A percentile compares a stretch with the other conserved stretches of the same genome.
Conservation (phyloP, 1,140 invertebrate genomes). For the Trachelipus rathkii region DNA sequence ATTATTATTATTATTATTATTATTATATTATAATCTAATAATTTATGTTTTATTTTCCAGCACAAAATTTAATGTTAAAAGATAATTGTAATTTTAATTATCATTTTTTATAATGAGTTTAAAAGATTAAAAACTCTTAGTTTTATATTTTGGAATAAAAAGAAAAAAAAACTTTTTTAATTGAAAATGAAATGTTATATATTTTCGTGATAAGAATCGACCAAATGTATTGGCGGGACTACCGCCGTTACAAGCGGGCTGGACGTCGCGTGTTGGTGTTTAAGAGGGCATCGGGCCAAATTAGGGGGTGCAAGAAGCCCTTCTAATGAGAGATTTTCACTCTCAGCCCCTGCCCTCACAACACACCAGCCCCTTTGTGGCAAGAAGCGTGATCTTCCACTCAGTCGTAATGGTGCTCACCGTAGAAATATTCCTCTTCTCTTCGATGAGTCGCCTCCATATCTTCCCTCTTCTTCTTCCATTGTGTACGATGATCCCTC, state of each 20-base stretch:
- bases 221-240: constrained; percentile 2
- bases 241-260: constrained; percentile 13
- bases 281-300: constrained; percentile 35
- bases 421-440: constrained; percentile 13
- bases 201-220: not conserved
- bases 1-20: too few species aligned
- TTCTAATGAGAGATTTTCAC: constrained; percentile 23
- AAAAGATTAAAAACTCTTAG: too few species aligned
- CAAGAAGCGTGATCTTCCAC: constrained; percentile 7
- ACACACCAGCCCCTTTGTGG: constrained; percentile 10
- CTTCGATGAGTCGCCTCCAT: constrained; percentile 18
- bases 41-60: too few species aligned
- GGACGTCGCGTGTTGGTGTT: constrained; percentile 44
- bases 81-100: too few species aligned
- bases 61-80: too few species aligned
- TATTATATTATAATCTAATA: too few species aligned
- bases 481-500: not conserved
- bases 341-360: constrained; percentile 17
- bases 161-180: too few species aligned
- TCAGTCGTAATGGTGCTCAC: constrained; percentile 17
- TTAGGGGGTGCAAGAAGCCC: constrained; percentile 24
- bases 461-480: constrained; percentile 20
- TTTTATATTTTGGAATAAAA: too few species aligned
- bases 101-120: too few species aligned
- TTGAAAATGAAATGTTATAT: not conserved